Evolutionary conservation across 2,113 vertebrate species (phyloP).

Genomic region (Saguinus midas): DNA sequence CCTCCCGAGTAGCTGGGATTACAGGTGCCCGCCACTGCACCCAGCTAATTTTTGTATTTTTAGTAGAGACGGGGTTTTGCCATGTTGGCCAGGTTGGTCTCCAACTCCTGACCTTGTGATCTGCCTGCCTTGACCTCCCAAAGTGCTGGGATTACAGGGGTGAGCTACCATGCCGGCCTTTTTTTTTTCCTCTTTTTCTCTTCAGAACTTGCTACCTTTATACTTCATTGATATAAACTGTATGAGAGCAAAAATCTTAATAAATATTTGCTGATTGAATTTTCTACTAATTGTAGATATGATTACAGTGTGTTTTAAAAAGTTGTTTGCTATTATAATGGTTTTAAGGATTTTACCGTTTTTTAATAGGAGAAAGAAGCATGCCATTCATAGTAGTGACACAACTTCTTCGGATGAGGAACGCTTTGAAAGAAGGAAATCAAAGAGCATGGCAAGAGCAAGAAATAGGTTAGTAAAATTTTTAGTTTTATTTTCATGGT

Average conservation of each 20-base stretch:
- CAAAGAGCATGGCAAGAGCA: constrained; percentile 98
- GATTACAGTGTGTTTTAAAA: constrained; percentile 1
- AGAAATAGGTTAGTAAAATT: constrained; percentile 90
- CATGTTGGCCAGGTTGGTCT: too few species aligned
- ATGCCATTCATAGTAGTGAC: constrained; percentile 99
- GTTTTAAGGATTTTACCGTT: constrained; percentile 48
- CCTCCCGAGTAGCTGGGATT: too few species aligned
- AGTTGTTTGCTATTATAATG: background rate
- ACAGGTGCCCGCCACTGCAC: too few species aligned
- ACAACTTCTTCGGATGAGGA: constrained; percentile 99
- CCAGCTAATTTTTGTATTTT: too few species aligned
- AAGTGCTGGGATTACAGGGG: too few species aligned
- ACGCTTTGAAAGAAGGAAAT: constrained; percentile 97
- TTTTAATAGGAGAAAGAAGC: constrained; percentile 94
- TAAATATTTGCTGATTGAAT: constrained; percentile 11
- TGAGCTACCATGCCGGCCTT: too few species aligned
- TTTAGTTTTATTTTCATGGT: background rate
- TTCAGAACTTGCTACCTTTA: background rate
- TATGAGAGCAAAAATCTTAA: background rate
- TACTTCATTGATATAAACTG: background rate
- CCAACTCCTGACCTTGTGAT: too few species aligned
- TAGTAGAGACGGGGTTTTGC: too few species aligned
- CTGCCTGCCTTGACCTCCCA: too few species aligned
- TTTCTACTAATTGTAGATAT: background rate
- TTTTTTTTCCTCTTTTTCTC: background rate